Evolutionary conservation across 1,140 invertebrate genomes (phyloP), one percentile per base, ranked within the genome.

Genomic region (Tetramorium simillimum): DNA sequence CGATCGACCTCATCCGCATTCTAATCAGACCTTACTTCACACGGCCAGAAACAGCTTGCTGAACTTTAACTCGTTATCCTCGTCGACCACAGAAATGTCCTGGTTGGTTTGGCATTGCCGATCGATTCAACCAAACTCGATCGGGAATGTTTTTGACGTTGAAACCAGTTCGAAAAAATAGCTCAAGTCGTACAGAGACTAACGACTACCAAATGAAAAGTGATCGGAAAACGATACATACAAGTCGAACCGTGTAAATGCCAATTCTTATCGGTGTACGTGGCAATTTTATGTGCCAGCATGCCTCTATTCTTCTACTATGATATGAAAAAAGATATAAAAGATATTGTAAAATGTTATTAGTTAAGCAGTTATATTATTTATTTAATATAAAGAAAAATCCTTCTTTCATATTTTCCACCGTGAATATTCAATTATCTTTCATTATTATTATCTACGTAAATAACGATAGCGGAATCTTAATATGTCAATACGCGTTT

Each of bases 1-100:
- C 82, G 90, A 91, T 92, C 78, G 86, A 91, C 89, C 90, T 91
- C 91, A 88, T 92, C 91, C 89, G 86, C 82, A 92, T 92, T 92
- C 91, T 92, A 92, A 92, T 92, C 91, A 91, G 92, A 88, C 87
- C 86, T 92, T 88, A 89, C 90, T 91, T 86, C 86, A 73, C 86
- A 87, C 78, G 86, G 87, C 88, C 85, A 92, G 87, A 90, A 92
- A 91, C 91, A 91, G 89, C 89, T 92, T 92, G 90, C 87, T 87
- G 80, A 92, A 92, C 90, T 89, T 90, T 87, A 92, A 91, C 86
- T 86, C 90, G 90, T 91, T 92, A 92, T 91, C 91, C 90, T 75
- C 69, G 70, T 81, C 86, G 85, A 78, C 89, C 87, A 65, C 90
- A 84, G 75, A 87, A 91, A 87, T 85, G 89, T 73, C 80, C 43